A percentile compares a stretch with the other conserved stretches of the same genome.
Conservation (phyloP, 2,888 invertebrate species). For the Caenorhabditis sp. region DNA sequence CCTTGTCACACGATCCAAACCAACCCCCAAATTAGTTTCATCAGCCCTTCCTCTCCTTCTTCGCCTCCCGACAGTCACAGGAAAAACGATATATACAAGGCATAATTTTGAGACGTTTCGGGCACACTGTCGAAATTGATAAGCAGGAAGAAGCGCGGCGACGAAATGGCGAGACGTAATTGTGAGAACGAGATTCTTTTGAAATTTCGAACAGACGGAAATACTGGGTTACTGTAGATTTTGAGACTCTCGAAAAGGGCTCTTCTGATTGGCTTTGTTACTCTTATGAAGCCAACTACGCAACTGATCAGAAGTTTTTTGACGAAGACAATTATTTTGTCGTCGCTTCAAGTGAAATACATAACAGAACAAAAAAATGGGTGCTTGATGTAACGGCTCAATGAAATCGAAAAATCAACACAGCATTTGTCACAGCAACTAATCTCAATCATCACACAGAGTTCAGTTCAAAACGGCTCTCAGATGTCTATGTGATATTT, state of each 20-base stretch:
- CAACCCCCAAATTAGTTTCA: no score
- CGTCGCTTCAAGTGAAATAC: no score
- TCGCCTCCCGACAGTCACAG: not conserved
- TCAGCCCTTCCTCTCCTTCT: no score
- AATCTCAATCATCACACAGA: conserved; percentile 24
- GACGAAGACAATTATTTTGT: no score
- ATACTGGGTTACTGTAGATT: not conserved
- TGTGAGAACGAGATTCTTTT: not conserved
- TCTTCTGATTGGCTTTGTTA: not conserved
- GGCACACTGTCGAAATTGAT: conserved; percentile 23
- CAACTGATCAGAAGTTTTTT: not conserved
- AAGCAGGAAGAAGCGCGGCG: conserved; percentile 14
- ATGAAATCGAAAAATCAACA: conserved; percentile 2
- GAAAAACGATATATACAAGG: not conserved
- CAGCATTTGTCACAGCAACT: no score
- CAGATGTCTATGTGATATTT: not conserved
- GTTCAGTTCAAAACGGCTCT: no score
- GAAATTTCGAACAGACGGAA: not conserved
- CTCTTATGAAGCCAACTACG: not conserved
- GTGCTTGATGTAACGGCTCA: conserved; percentile 1
- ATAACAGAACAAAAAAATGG: not conserved
- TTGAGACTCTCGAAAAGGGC: not conserved
- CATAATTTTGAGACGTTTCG: not conserved
- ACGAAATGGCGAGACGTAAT: conserved; percentile 19
- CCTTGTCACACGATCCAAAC: no score